Evolutionary conservation across 1,140 invertebrate genomes (phyloP), one percentile per base, ranked within the genome.

Genomic region (Elymnias hypermnestra): DNA sequence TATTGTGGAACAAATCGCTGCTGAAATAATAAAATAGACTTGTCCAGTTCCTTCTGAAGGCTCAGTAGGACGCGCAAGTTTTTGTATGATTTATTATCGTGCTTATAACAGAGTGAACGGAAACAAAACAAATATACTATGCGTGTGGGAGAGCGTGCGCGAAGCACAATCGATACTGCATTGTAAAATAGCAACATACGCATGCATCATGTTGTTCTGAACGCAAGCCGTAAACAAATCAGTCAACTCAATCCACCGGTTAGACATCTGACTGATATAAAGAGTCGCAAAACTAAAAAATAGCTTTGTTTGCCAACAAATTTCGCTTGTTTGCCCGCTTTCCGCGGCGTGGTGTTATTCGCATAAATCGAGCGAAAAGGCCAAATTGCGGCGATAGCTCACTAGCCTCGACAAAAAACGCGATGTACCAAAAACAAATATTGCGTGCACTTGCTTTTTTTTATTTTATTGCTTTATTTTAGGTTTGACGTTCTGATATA

Each of bases 281-380:
- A 79, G 63, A 72, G 55, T 64, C 53, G 61, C 49, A 58, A 66
- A 63, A 66, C 63, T 68, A 75, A 84, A 81, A 81, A 71, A 81
- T 69, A 60, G 64, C 62, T 59, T 53, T 71, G 63, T 73, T 63
- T 58, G 61, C 63, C 60, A 74, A 77, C 68, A 73, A 81, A 76
- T 75, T 78, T 53, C 61, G 59, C 72, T 70, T 75, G 81, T 83
- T 78, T 76, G 68, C 57, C 47, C 72, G 76, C 68, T 78, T 72
- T 77, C 73, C 65, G 63, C 69, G 68, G 52, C 46, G 39, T 63
- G 53, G 59, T 70, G 73, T 76, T 76, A 71, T 74, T 66, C 74
- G 49, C 76, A 84, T 84, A 84, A 84, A 84, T 84, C 72, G 58
- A 71, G 67, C 61, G 66, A 72, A 84, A 77, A 75, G 60, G 63